Percentiles rank a stretch among this genome's conserved stretches.
These are phyloP conservation scores for Ferrisia virgata DNA, from an alignment of 2,888 invertebrate species.

Conservation along the genomic window DNA sequence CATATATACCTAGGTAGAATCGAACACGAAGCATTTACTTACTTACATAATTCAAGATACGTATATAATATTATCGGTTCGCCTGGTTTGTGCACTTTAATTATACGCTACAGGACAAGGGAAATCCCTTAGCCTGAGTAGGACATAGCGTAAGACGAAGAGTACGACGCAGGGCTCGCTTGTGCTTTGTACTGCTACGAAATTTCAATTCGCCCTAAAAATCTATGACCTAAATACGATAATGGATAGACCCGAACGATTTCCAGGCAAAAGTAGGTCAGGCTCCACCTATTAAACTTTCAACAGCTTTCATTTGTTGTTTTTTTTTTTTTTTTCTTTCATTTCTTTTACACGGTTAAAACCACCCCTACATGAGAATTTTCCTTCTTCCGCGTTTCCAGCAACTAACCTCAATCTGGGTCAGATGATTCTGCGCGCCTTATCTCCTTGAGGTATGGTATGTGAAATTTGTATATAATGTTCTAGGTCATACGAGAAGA, in stretches of 20 bases:
- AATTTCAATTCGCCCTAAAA: slow-evolving; percentile 37
- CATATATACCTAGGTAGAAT: too few relatives aligned
- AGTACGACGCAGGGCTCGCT: not conserved
- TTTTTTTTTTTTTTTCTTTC: not conserved
- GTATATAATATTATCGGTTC: not conserved
- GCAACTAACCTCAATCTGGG: slow-evolving; percentile 38
- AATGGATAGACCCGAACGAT: slow-evolving; percentile 39
- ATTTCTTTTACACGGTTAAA: not conserved
- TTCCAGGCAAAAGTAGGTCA: slow-evolving; percentile 43
- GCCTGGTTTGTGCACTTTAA: not conserved
- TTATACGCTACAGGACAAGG: not conserved
- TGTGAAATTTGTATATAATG: slow-evolving; percentile 40
- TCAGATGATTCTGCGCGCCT: slow-evolving; percentile 44
- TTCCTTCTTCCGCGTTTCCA: slow-evolving; percentile 23
- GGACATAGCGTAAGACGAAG: not conserved
- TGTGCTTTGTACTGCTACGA: not conserved
- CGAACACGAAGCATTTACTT: not conserved
- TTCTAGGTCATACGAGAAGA: slow-evolving; percentile 40
- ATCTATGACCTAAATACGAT: slow-evolving; percentile 39
- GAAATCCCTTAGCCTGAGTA: not conserved
- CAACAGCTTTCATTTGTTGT: slow-evolving; percentile 8
- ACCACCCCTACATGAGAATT: slow-evolving; percentile 29
- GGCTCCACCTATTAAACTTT: slow-evolving; percentile 44
- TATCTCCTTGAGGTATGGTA: slow-evolving; percentile 35
- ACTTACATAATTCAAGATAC: not conserved